Evolutionary conservation across 1,140 invertebrate genomes (phyloP).

Genomic region (Drosophila kohkoa): DNA sequence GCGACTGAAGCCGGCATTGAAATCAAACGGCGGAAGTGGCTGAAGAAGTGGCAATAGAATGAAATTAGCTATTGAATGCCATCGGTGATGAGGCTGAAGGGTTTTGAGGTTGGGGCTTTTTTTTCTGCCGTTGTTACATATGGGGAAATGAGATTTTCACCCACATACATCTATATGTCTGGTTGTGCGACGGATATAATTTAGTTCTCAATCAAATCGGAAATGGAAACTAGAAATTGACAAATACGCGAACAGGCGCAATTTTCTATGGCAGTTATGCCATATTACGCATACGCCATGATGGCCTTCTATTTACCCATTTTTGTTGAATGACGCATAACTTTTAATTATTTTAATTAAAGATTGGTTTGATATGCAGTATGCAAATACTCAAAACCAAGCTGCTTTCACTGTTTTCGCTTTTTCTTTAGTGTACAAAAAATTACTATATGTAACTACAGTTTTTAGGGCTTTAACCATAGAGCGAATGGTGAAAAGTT

Average conservation of each 20-base stretch:
- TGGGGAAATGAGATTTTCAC: conserved; percentile 57
- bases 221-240: conserved; percentile 67
- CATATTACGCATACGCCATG: conserved; percentile 33
- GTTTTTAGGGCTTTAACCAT: conserved; percentile 12
- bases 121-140: conserved; percentile 15
- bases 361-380: conserved; percentile 44
- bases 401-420: neutral
- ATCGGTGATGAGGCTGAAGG: conserved; percentile 8
- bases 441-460: conserved; percentile 19
- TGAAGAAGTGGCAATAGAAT: conserved; percentile 39
- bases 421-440: neutral
- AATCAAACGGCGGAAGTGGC: conserved; percentile 79
- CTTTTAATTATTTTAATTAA: conserved; percentile 59
- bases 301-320: neutral
- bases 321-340: conserved; percentile 38
- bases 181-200: conserved; percentile 64
- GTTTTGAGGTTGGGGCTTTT: conserved; percentile 16
- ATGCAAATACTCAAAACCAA: conserved; percentile 32
- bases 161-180: neutral
- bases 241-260: conserved; percentile 42
- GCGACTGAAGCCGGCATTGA: conserved; percentile 64
- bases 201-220: conserved; percentile 72
- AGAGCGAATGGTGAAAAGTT: conserved; percentile 25
- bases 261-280: conserved; percentile 17
- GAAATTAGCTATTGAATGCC: conserved; percentile 28